Evolutionary conservation across 1,140 invertebrate genomes (phyloP).

Genomic region (Pissodes strobi): DNA sequence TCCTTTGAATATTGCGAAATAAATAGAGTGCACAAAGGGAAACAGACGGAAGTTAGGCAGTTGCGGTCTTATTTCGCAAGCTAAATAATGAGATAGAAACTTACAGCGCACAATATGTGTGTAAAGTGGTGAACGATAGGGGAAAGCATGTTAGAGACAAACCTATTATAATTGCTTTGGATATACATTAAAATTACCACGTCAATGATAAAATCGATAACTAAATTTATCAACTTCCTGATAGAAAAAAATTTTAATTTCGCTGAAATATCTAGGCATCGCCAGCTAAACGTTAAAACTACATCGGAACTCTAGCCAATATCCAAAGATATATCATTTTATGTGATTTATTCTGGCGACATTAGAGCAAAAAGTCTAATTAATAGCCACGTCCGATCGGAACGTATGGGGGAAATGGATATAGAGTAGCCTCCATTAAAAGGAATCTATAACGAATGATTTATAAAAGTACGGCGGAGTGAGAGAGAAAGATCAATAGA

Average conservation of each 20-base stretch:
- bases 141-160: too few relatives aligned
- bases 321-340: conserved; percentile 35
- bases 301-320: conserved; percentile 12
- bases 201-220: too few relatives aligned
- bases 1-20: too few relatives aligned
- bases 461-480: conserved; percentile 18
- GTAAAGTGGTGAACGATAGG: too few relatives aligned
- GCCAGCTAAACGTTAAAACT: conserved; percentile 7
- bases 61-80: too few relatives aligned
- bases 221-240: too few relatives aligned
- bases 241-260: background rate
- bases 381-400: conserved; percentile 32
- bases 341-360: conserved; percentile 33
- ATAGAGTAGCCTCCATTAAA: conserved; percentile 34
- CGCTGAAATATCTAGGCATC: background rate
- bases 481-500: conserved; percentile 20
- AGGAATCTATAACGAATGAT: conserved; percentile 35
- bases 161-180: too few relatives aligned
- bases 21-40: too few relatives aligned
- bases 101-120: too few relatives aligned
- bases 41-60: too few relatives aligned
- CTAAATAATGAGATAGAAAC: too few relatives aligned
- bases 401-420: conserved; percentile 35
- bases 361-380: conserved; percentile 35
- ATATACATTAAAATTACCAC: too few relatives aligned